Evolutionary conservation across 2,797 vertebrate genomes (phyloP).

Genomic region (Gadopsis marmoratus): DNA sequence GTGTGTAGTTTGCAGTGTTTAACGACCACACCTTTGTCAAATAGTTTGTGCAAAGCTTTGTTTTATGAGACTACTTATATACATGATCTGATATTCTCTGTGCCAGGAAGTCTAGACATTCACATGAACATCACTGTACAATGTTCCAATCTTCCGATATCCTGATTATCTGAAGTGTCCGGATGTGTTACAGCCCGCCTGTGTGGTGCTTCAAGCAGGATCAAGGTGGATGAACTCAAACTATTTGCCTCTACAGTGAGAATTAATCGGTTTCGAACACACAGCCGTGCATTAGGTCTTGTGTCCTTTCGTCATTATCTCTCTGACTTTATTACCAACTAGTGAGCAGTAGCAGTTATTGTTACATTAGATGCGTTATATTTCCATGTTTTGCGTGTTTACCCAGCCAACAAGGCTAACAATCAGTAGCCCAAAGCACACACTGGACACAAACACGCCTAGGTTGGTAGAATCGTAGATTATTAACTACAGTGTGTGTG

Average conservation of each 20-base stretch:
- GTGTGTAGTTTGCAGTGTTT: background rate
- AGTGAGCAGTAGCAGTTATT: slow-evolving; percentile 14
- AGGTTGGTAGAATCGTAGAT: slow-evolving; percentile 15
- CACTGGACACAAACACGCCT: slow-evolving; percentile 30
- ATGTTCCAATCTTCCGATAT: background rate
- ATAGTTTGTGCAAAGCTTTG: slow-evolving; percentile 39
- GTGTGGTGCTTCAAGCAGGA: background rate
- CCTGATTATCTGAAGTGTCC: background rate
- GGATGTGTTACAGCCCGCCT: background rate
- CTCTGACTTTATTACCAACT: background rate
- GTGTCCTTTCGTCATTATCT: background rate
- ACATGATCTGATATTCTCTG: slow-evolving; percentile 3
- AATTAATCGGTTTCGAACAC: background rate
- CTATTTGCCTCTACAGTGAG: background rate
- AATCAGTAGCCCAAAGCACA: slow-evolving; percentile 30
- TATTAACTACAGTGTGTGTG: slow-evolving; percentile 27
- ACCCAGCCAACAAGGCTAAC: slow-evolving; percentile 10
- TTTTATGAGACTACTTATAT: background rate
- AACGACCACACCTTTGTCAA: slow-evolving; percentile 42
- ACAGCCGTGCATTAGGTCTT: background rate
- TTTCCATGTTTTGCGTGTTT: slow-evolving; percentile 36
- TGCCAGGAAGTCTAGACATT: slow-evolving; percentile 20
- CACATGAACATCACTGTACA: background rate
- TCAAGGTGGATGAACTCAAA: background rate
- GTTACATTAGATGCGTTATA: slow-evolving; percentile 30